These are phyloP conservation scores for Lycopodina hypogea DNA, from an alignment of 37 sponge, comb jelly and placozoan genomes.

Conservation along the genomic window DNA sequence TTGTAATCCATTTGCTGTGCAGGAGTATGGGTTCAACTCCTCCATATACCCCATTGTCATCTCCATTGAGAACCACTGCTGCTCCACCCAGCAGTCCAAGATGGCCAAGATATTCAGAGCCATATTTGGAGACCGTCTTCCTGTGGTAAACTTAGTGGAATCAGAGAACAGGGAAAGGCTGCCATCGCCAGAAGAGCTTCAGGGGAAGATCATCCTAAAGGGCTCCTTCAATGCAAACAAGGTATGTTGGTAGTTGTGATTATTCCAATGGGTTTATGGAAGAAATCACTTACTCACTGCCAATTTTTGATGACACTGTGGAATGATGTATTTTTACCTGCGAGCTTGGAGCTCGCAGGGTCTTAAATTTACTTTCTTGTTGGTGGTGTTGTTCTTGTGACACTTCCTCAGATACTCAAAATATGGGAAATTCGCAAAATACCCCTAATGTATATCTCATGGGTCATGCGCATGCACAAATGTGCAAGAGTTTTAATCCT, in stretches of 20 bases:
- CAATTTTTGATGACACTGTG: no score
- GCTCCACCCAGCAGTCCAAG: conserved; percentile 27
- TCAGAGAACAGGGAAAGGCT: conserved; percentile 38
- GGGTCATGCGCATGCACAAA: no score
- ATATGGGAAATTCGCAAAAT: no score
- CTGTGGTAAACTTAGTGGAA: conserved; percentile 52
- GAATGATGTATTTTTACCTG: no score
- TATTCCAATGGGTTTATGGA: neutral
- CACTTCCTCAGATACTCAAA: no score
- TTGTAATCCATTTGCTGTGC: neutral
- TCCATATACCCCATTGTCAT: conserved; percentile 74
- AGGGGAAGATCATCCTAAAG: conserved; percentile 75
- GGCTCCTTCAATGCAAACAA: conserved; percentile 37
- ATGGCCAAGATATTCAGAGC: conserved; percentile 62
- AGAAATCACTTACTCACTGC: neutral
- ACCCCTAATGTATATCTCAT: no score
- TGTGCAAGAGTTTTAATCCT: no score
- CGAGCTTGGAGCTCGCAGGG: no score
- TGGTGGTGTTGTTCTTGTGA: no score
- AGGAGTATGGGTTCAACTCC: conserved; percentile 74
- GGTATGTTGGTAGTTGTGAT: no score
- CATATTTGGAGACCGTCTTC: conserved; percentile 39
- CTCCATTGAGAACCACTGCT: conserved; percentile 87
- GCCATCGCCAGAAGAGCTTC: conserved; percentile 69
- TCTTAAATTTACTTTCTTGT: no score